phyloP scores from a whole-genome alignment of 2,113 vertebrate genomes.

The Coreoperca whiteheadi region DNA sequence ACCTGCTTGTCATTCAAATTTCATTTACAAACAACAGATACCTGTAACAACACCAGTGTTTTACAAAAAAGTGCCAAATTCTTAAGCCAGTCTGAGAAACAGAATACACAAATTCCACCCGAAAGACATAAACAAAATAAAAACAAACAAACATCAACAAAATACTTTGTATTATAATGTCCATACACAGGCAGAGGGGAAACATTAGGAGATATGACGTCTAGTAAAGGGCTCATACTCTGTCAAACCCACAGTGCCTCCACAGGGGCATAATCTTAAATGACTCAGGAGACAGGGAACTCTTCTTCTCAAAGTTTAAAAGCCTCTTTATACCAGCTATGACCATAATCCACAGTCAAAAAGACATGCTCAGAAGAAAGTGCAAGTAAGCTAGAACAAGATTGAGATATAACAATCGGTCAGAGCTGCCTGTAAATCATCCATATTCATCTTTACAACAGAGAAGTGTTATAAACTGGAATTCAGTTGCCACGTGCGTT shows the following conservation, averaged over 20 bases:
- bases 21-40: neutral
- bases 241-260: constrained; percentile 61
- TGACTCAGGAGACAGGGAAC: constrained; percentile 42
- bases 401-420: constrained; percentile 24
- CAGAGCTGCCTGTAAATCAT: constrained; percentile 32
- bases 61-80: neutral
- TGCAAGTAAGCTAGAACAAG: constrained; percentile 43
- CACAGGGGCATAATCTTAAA: constrained; percentile 70
- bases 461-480: neutral
- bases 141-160: neutral
- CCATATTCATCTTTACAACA: neutral
- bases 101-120: neutral
- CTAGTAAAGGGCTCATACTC: constrained; percentile 37
- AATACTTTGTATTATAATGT: constrained; percentile 6
- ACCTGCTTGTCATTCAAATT: neutral
- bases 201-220: constrained; percentile 32
- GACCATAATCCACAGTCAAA: constrained; percentile 52
- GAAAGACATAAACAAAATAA: neutral
- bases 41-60: neutral
- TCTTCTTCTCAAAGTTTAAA: constrained; percentile 51
- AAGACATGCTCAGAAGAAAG: constrained; percentile 36
- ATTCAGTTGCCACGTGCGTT: too few relatives aligned
- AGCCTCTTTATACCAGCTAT: constrained; percentile 50
- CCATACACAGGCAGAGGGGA: constrained; percentile 9
- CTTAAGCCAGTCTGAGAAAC: neutral